Base-by-base conservation (phyloP, 2,113 vertebrate genomes). In the Sterna hirundo region DNA sequence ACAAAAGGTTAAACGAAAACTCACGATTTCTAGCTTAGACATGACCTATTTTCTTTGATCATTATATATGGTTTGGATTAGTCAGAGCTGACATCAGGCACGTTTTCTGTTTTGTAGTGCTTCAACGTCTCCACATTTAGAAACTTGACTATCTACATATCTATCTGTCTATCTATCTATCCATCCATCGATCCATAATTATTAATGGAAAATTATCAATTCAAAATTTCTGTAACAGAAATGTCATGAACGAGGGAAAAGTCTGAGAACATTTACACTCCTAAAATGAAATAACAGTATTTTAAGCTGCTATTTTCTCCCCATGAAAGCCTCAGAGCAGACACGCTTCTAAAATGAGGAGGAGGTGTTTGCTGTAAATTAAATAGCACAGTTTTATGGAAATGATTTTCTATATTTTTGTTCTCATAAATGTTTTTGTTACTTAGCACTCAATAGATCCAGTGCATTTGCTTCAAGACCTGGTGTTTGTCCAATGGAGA, bases 391-490 rank as follows among this genome's bases (percentile, higher is more conserved):
- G 44, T 70, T 95, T 94, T 66, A 77, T 90, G 69, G 92, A 78
- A 96, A 88, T 5, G 34, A 15, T 47, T 92, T 64, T 87, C 62
- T 83, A 2, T 88, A 65, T 88, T 90, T 93, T 81, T 94, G 34
- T 44, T 27, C 58, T 78, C 21, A 61, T 46, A 69, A 91, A 20
- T 66, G 34, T 94, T 64, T 95, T 89, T 76, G 0, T 94, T 83
- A 40, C 55, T 58, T 96, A 98, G 99, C 98, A 75, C 91, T 98
- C 92, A 98, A 98, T 77, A 98, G 95, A 92, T 98, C 97, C 83
- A 61, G 25, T 22, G 97, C 97, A 87, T 98, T 99, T 95, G 94
- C 97, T 42, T 98, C 98, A 55, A 99, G 98, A 94, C 99, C 98
- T 38, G 99, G 99, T 85, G 81, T 81, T 75, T 99, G 99, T 97